These are phyloP conservation scores for Synanthedon andrenaeformis DNA, from an alignment of 2,888 invertebrate genomes.

Conservation along the genomic window DNA sequence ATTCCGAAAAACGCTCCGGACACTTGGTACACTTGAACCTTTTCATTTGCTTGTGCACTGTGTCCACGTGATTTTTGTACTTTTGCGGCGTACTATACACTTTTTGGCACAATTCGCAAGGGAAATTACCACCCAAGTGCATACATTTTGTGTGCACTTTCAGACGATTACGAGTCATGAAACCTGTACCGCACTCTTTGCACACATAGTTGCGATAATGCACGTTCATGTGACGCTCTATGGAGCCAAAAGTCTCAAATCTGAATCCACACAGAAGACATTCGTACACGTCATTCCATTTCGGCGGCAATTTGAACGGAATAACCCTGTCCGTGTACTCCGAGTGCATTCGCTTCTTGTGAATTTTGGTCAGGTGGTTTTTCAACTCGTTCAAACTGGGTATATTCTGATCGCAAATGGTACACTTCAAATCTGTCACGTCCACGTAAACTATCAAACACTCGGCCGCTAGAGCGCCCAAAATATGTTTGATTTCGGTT, in stretches of 20 bases:
- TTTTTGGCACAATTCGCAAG: constrained; percentile 42
- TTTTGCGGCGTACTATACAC: constrained; percentile 36
- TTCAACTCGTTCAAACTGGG: constrained; percentile 1
- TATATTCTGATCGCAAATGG: constrained; percentile 1
- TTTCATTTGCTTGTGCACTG: constrained; percentile 37
- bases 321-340: constrained; percentile 4
- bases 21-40: constrained; percentile 46
- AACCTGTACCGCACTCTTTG: constrained; percentile 49
- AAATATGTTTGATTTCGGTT: background rate
- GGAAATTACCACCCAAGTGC: constrained; percentile 29
- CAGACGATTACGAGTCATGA: constrained; percentile 40
- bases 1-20: constrained; percentile 40
- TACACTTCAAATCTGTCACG: constrained; percentile 5
- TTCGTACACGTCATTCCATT: constrained; percentile 19
- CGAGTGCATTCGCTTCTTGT: constrained; percentile 2
- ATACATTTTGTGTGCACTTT: constrained; percentile 43
- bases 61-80: constrained; percentile 36
- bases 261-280: constrained; percentile 44
- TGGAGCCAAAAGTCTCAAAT: constrained; percentile 51
- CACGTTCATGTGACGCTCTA: constrained; percentile 53
- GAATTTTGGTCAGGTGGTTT: constrained; percentile 2
- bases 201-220: constrained; percentile 53
- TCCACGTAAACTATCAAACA: constrained; percentile 4
- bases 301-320: constrained; percentile 4
- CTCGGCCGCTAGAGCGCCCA: constrained; percentile 2